Evolutionary conservation across 2,797 vertebrate species (phyloP), one percentile per base, ranked within the genome.

Genomic region (Falco columbarius): DNA sequence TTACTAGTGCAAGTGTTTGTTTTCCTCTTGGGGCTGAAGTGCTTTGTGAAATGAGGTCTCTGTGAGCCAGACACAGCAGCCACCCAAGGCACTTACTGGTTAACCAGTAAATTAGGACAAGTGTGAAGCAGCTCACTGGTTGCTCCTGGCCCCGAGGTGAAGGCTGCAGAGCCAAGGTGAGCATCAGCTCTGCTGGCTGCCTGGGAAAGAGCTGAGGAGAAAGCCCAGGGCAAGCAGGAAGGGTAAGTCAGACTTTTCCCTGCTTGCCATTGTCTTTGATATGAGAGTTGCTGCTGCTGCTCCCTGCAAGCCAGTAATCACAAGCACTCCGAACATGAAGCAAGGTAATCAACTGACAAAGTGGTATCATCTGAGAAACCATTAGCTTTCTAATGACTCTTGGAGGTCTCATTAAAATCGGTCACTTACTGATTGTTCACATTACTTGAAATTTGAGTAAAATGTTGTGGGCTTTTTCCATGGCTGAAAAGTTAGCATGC

Each of bases 341-440:
- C 55, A 80, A 91, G 61, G 77, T 70, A 95, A 94, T 95, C 90
- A 95, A 65, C 89, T 83, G 87, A 40, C 65, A 86, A 90, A 93
- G 66, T 26, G 54, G 52, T 88, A 88, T 68, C 11, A 93, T 88
- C 81, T 93, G 75, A 91, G 61, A 95, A 96, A 61, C 68, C 68
- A 92, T 95, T 96, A 94, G 58, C 92, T 95, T 94, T 80, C 81
- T 92, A 91, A 86, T 77, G 93, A 36, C 74, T 95, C 87, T 81
- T 94, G 68, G 91, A 95, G 81, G 65, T 72, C 82, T 95, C 87
- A 79, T 96, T 96, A 94, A 93, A 91, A 75, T 9, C 1, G 30
- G 82, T 95, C 89, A 86, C 82, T 95, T 83, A 88, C 62, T 91
- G 87, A 86, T 86, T 86, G 85, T 68, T 95, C 87, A 81, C 47